Percentiles rank a stretch among this genome's conserved stretches.
These are phyloP conservation scores for Anthophora plumipes DNA, from an alignment of 2,888 invertebrate genomes.

Conservation along the genomic window DNA sequence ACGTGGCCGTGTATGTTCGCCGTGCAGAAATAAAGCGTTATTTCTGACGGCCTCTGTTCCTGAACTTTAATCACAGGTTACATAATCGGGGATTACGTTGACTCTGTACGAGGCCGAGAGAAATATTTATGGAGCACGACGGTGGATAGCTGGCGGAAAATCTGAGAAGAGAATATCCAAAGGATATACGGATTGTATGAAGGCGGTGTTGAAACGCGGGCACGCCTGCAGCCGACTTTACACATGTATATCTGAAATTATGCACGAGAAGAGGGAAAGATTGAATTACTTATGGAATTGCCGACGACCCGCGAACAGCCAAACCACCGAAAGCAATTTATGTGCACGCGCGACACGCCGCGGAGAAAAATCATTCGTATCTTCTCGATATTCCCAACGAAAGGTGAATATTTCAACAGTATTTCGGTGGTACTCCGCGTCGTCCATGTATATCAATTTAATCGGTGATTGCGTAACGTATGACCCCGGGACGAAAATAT, in stretches of 20 bases:
- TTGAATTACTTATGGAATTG: slow-evolving; percentile 78
- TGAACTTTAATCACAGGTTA: slow-evolving; percentile 46
- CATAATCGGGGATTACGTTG: slow-evolving; percentile 46
- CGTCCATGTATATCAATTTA: slow-evolving; percentile 50
- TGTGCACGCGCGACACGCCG: slow-evolving; percentile 50
- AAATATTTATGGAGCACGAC: slow-evolving; percentile 46
- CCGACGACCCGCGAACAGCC: slow-evolving; percentile 51
- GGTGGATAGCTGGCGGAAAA: slow-evolving; percentile 15
- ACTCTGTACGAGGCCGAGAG: background rate
- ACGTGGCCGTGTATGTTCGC: background rate
- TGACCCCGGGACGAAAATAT: slow-evolving; percentile 33
- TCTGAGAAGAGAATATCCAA: slow-evolving; percentile 12
- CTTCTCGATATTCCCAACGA: slow-evolving; percentile 61
- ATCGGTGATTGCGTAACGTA: slow-evolving; percentile 36
- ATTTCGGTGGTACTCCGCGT: background rate
- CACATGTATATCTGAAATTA: slow-evolving; percentile 64
- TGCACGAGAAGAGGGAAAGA: slow-evolving; percentile 73
- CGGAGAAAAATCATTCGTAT: slow-evolving; percentile 68
- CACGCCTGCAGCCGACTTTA: too few relatives aligned
- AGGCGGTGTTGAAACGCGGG: background rate
- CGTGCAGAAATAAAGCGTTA: slow-evolving; percentile 43
- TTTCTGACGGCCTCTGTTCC: slow-evolving; percentile 11
- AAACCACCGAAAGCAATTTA: slow-evolving; percentile 76
- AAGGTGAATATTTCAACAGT: slow-evolving; percentile 58
- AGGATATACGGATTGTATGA: slow-evolving; percentile 24